A percentile compares a stretch with the other conserved stretches of the same genome.
Evolutionary conservation across 2,797 vertebrate species (phyloP).

Genomic region (Gadopsis marmoratus): DNA sequence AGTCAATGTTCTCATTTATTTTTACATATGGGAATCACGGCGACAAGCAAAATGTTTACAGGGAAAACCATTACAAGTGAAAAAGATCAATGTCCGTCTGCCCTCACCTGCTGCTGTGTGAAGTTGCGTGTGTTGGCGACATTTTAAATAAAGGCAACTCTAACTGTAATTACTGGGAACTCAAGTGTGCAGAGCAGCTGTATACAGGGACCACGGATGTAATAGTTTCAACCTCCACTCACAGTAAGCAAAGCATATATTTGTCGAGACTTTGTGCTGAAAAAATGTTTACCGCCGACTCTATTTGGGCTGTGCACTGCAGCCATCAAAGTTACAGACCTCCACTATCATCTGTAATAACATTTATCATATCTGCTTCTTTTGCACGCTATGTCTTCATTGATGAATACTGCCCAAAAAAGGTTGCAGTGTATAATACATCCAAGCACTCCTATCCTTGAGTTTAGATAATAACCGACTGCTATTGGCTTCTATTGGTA

Average conservation of each 20-base stretch:
- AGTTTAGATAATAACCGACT: conserved; percentile 74
- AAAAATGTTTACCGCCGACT: conserved; percentile 17
- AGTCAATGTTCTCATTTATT: conserved; percentile 74
- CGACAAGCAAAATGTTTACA: conserved; percentile 56
- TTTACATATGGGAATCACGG: conserved; percentile 61
- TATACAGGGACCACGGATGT: conserved; percentile 6
- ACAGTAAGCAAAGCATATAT: not conserved
- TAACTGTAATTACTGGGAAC: conserved; percentile 22
- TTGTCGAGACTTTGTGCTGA: not conserved
- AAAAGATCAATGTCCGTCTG: conserved; percentile 48
- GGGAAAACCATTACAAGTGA: conserved; percentile 33
- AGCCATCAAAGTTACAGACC: not conserved
- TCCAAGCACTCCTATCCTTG: conserved; percentile 55
- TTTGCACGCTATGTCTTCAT: conserved; percentile 15
- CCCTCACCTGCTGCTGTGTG: conserved; percentile 38
- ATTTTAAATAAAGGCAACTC: conserved; percentile 29
- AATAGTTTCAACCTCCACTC: conserved; percentile 1
- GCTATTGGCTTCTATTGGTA: conserved; percentile 71
- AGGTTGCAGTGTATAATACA: conserved; percentile 49
- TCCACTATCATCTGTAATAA: conserved; percentile 7
- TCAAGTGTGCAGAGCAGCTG: conserved; percentile 21
- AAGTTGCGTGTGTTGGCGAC: not conserved
- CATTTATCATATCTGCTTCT: conserved; percentile 23
- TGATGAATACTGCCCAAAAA: conserved; percentile 39
- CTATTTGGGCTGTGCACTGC: not conserved